Conservation (phyloP, 2,888 invertebrate genomes). For the Agapetus fuscipes region DNA sequence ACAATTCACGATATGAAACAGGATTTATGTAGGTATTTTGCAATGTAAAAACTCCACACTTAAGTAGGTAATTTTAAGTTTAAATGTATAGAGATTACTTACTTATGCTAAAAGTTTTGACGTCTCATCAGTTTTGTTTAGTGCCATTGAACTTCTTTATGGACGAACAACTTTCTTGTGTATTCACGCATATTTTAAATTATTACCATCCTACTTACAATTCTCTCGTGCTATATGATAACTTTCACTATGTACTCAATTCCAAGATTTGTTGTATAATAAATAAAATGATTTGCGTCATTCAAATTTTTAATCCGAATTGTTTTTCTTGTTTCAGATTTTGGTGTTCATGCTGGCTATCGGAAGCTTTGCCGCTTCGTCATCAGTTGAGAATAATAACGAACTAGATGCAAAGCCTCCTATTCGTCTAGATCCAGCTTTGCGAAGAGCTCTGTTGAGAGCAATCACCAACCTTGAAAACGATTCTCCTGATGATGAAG, state of each 20-base stretch:
- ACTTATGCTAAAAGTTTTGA: no score
- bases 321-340: constrained; percentile 25
- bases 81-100: no score
- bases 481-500: constrained; percentile 41
- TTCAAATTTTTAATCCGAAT: not conserved
- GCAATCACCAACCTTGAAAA: constrained; percentile 69
- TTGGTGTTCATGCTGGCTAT: constrained; percentile 33
- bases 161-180: not conserved
- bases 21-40: no score
- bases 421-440: constrained; percentile 59
- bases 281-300: not conserved
- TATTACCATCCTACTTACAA: no score
- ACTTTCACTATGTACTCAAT: not conserved
- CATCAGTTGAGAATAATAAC: constrained; percentile 37
- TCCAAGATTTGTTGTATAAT: not conserved
- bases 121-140: no score
- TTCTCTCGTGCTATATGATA: not conserved
- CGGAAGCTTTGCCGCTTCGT: constrained; percentile 28
- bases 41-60: no score
- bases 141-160: no score
- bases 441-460: constrained; percentile 64
- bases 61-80: no score
- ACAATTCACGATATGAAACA: no score
- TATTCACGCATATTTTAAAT: not conserved
- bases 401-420: constrained; percentile 42